Evolutionary conservation across 1,140 invertebrate genomes (phyloP), one percentile per base, ranked within the genome.

Genomic region (Diachasmimorpha longicaudata): DNA sequence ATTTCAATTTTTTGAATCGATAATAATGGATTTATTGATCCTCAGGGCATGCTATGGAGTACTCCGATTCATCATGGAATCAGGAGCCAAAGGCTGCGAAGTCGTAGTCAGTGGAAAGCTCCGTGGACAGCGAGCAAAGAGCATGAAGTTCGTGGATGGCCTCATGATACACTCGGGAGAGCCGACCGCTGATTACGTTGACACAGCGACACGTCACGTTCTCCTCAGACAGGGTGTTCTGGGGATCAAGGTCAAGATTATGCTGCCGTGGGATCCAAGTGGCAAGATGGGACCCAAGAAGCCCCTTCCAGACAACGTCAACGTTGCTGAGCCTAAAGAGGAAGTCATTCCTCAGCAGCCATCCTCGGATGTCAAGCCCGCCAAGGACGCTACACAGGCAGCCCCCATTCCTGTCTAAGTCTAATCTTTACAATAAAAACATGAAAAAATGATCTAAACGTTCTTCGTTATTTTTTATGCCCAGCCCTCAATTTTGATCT

Each of bases 161-260:
- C 92, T 99, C 23, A 99, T 99, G 98, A 99, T 99, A 86, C 99
- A 99, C 90, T 98, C 96, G 85, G 99, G 99, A 87, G 97, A 99
- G 87, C 98, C 99, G 25, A 97, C 96, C 83, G 98, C 98, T 87
- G 97, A 99, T 80, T 99, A 99, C 84, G 98, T 99, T 16, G 97
- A 99, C 85, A 96, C 95, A 31, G 99, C 99, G 74, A 99, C 99
- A 42, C 91, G 99, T 81, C 98, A 99, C 88, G 98, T 99, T 21
- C 92, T 99, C 78, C 92, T 99, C 16, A 92, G 98, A 90, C 98
- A 99, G 92, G 98, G 87, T 85, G 93, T 95, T 72, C 90, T 95
- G 80, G 93, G 94, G 80, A 94, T 99, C 84, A 99, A 99, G 91
- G 98, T 99, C 0, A 99, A 99, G 90, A 99, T 99, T 87, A 99